Conservation (phyloP, 2,888 invertebrate genomes). For the Melipona beecheii region DNA sequence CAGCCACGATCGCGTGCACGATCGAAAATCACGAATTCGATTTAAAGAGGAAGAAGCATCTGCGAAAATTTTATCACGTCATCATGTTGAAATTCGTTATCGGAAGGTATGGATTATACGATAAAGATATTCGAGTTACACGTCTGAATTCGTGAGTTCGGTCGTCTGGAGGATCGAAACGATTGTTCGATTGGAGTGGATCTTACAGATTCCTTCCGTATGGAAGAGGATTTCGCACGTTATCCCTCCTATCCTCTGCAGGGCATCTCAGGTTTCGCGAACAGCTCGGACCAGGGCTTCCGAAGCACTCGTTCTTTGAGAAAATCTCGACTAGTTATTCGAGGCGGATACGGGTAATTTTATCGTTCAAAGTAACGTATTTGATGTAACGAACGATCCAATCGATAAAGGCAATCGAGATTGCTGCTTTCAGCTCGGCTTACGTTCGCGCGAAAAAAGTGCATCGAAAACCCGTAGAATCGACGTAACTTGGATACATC, state of each 20-base stretch:
- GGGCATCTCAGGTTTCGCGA: conserved; percentile 63
- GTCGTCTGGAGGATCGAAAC: conserved; percentile 12
- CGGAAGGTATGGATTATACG: no score
- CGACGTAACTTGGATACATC: conserved; percentile 25
- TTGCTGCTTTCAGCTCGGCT: background rate
- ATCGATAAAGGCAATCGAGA: background rate
- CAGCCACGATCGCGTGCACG: background rate
- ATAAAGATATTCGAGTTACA: no score
- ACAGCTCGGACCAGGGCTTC: conserved; percentile 49
- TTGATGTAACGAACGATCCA: background rate
- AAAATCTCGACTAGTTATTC: background rate
- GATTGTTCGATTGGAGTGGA: conserved; percentile 20
- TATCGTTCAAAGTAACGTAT: background rate
- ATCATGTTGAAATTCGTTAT: background rate
- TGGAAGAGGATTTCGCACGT: conserved; percentile 38
- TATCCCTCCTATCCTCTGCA: conserved; percentile 39
- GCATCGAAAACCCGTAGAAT: conserved; percentile 35
- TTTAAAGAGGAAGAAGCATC: background rate
- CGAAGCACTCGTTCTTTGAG: conserved; percentile 25
- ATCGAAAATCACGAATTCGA: conserved; percentile 24
- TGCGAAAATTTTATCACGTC: background rate
- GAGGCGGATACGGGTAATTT: background rate
- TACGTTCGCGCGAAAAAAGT: conserved; percentile 3
- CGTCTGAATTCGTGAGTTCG: conserved; percentile 14
- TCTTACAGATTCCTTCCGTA: conserved; percentile 44